These are phyloP conservation scores for Palloptera scutellata DNA, from an alignment of 2,888 invertebrate genomes.

Conservation along the genomic window DNA sequence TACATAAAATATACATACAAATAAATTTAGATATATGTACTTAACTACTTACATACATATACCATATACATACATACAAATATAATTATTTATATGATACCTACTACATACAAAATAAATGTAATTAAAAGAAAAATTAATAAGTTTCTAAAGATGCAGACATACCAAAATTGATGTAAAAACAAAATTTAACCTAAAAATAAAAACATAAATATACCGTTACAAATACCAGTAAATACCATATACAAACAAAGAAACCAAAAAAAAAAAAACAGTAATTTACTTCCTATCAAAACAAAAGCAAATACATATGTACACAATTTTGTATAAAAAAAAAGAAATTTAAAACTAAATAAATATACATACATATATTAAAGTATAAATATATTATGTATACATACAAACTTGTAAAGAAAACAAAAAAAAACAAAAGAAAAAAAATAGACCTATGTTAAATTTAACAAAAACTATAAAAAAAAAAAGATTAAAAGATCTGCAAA, in stretches of 20 bases:
- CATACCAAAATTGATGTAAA: conserved; percentile 45
- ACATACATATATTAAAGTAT: conserved; percentile 15
- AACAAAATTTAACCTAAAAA: conserved; percentile 11
- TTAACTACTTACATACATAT: not conserved
- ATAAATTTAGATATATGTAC: not conserved
- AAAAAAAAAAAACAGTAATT: conserved; percentile 25
- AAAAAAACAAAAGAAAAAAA: conserved; percentile 18
- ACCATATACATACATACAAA: not conserved
- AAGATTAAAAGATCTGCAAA: conserved; percentile 30
- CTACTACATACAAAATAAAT: too few species aligned
- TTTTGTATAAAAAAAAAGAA: conserved; percentile 13
- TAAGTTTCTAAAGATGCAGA: conserved; percentile 45
- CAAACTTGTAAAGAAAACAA: conserved; percentile 21
- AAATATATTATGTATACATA: conserved; percentile 14
- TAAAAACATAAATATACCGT: conserved; percentile 10
- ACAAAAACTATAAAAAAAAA: conserved; percentile 39
- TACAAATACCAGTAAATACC: conserved; percentile 5
- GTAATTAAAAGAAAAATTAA: too few species aligned
- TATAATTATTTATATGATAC: not conserved
- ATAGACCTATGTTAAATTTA: conserved; percentile 36
- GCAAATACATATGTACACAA: conserved; percentile 17
- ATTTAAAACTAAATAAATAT: conserved; percentile 27
- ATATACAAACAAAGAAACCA: too few species aligned
- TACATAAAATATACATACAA: conserved; percentile 26
- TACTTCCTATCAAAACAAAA: conserved; percentile 24